Conservation (phyloP, 2,797 vertebrate genomes). For the Yasuhikotakia modesta region DNA sequence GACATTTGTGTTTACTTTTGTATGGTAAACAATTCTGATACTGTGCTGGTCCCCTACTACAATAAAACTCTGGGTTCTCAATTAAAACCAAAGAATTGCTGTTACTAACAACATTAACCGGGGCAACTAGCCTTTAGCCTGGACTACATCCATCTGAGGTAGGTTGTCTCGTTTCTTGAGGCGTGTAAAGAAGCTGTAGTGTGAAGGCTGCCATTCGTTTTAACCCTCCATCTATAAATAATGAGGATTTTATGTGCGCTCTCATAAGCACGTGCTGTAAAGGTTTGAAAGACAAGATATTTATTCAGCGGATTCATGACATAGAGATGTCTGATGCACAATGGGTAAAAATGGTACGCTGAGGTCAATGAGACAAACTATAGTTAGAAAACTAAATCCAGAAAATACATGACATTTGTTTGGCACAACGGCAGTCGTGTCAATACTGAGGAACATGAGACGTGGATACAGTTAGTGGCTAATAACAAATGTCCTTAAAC, state of each 20-base stretch:
- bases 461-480: background rate
- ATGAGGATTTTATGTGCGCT: constrained; percentile 66
- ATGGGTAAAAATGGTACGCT: background rate
- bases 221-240: constrained; percentile 73
- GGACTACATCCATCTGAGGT: constrained; percentile 13
- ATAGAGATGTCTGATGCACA: background rate
- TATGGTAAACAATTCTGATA: too few relatives aligned
- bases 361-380: background rate
- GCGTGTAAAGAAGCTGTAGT: constrained; percentile 23
- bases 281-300: background rate
- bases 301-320: background rate
- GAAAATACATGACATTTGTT: background rate
- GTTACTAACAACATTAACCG: constrained; percentile 36
- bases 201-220: constrained; percentile 57
- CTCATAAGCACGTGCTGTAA: constrained; percentile 65
- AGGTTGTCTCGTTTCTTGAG: constrained; percentile 30
- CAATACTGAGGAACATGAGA: background rate
- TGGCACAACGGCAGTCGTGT: background rate
- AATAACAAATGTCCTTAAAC: background rate
- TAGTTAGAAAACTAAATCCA: background rate
- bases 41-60: constrained; percentile 3
- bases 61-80: background rate
- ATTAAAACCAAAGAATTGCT: background rate
- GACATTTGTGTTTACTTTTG: too few relatives aligned
- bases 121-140: background rate